Evolutionary conservation across 1,140 invertebrate species (phyloP).

Genomic region (Bombus sibiricus): DNA sequence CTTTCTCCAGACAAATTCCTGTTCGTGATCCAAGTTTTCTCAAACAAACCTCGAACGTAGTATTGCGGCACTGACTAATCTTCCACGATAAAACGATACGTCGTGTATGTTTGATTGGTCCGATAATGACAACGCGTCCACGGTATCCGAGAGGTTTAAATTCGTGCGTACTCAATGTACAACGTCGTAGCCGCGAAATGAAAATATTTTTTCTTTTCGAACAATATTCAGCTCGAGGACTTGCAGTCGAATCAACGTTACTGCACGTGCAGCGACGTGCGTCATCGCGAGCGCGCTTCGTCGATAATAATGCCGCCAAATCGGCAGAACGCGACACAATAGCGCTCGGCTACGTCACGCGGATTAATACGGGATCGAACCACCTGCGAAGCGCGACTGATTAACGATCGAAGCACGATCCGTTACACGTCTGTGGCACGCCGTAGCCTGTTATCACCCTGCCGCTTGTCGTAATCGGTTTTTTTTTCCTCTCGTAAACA

Average conservation of each 20-base stretch:
- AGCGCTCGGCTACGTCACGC: constrained; percentile 37
- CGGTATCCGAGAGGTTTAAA: not conserved
- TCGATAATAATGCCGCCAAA: constrained; percentile 57
- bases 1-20: too few relatives aligned
- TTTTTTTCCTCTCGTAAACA: constrained; percentile 8
- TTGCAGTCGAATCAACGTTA: not conserved
- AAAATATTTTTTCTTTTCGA: constrained; percentile 55
- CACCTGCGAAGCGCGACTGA: constrained; percentile 49
- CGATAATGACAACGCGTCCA: not conserved
- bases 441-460: constrained; percentile 21
- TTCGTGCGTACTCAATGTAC: not conserved
- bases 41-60: not conserved
- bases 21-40: not conserved
- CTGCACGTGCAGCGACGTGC: constrained; percentile 47
- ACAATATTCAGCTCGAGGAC: not conserved
- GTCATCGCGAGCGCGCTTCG: constrained; percentile 34
- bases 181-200: constrained; percentile 8
- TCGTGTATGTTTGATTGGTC: constrained; percentile 9
- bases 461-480: not conserved
- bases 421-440: not conserved
- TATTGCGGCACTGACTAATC: not conserved
- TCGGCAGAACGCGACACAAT: constrained; percentile 29
- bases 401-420: constrained; percentile 14
- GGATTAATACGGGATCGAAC: constrained; percentile 46
- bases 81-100: not conserved